These are phyloP conservation scores for Habroteleia sp. DNA, from an alignment of 2,888 invertebrate genomes.

Conservation along the genomic window DNA sequence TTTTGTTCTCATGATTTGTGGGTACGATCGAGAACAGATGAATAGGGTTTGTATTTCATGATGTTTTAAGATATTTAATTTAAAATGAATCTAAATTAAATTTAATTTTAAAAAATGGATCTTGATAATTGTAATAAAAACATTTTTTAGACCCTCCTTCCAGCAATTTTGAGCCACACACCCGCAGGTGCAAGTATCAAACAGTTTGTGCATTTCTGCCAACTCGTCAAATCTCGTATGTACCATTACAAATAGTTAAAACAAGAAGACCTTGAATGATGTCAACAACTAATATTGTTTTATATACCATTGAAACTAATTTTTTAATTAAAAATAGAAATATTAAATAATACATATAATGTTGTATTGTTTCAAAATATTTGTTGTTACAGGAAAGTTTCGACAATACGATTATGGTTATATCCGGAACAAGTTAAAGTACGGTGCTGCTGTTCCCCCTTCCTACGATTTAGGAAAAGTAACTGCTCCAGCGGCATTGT, in stretches of 20 bases:
- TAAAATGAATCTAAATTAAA: no score
- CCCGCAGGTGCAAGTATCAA: constrained; percentile 87
- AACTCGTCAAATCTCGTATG: constrained; percentile 82
- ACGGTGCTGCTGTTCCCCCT: constrained; percentile 83
- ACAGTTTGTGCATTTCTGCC: constrained; percentile 88
- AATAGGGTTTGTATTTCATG: constrained; percentile 79
- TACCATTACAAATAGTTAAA: no score
- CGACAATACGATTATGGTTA: constrained; percentile 82
- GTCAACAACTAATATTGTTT: no score
- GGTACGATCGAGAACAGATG: constrained; percentile 78
- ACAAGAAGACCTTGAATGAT: no score
- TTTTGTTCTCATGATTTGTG: constrained; percentile 85
- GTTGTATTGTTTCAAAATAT: no score
- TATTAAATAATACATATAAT: no score
- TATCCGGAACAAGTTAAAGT: constrained; percentile 82
- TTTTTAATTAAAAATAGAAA: no score
- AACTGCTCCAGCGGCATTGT: constrained; percentile 85
- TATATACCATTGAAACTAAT: no score
- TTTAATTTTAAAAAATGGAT: no score
- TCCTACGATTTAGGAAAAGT: constrained; percentile 83
- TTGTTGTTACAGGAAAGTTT: constrained; percentile 77
- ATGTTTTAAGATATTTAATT: no score
- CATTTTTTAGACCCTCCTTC: constrained; percentile 85
- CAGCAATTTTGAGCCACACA: constrained; percentile 85
- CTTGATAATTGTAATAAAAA: no score